Evolutionary conservation across 2,888 invertebrate genomes (phyloP).

Genomic region (Orthonevra nobilis): DNA sequence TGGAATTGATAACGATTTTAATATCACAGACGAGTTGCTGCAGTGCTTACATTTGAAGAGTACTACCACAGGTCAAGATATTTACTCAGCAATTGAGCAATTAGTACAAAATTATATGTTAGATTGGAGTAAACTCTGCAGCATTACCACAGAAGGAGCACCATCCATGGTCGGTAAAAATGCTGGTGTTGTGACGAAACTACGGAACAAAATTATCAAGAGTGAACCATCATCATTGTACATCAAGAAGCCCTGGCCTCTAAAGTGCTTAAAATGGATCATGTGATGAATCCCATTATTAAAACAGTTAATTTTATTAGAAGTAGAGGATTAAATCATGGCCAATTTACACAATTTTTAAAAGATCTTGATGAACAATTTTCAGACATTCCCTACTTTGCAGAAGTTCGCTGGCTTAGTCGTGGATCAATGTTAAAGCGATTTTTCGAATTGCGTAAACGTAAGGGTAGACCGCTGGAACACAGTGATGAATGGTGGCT

Average conservation of each 20-base stretch:
- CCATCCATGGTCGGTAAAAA: constrained; percentile 6
- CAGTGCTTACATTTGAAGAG: too few relatives aligned
- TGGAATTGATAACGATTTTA: too few relatives aligned
- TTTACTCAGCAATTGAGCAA: too few relatives aligned
- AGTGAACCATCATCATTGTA: neutral
- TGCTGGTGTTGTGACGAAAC: constrained; percentile 4
- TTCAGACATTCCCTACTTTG: neutral
- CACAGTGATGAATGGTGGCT: too few relatives aligned
- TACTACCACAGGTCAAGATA: too few relatives aligned
- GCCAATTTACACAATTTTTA: neutral
- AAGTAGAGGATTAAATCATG: neutral
- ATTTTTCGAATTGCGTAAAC: too few relatives aligned
- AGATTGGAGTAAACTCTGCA: too few relatives aligned
- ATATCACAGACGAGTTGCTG: too few relatives aligned
- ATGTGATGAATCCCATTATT: neutral
- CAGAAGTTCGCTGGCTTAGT: neutral
- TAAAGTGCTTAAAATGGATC: neutral
- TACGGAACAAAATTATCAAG: neutral
- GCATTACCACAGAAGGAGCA: too few relatives aligned
- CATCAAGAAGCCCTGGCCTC: constrained; percentile 1
- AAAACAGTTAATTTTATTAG: neutral
- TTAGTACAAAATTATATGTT: too few relatives aligned
- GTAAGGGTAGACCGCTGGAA: too few relatives aligned
- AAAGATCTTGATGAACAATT: neutral
- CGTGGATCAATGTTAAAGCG: too few relatives aligned